A percentile compares a stretch with the other conserved stretches of the same genome.
Evolutionary conservation across 2,113 vertebrate genomes (phyloP).

Genomic region (Myiozetetes cayanensis): DNA sequence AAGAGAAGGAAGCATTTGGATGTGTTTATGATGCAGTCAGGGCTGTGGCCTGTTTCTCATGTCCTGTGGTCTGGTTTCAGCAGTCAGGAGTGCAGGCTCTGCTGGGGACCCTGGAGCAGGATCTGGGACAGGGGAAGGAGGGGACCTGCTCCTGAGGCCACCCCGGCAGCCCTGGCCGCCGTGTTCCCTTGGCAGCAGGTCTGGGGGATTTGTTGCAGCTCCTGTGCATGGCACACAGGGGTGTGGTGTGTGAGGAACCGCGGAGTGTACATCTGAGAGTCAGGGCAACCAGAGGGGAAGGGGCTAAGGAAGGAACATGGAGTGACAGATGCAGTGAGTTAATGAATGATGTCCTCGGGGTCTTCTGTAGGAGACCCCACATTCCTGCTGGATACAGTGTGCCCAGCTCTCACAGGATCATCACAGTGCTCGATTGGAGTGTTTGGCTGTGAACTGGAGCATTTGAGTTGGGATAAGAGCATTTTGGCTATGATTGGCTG

Average conservation of each 20-base stretch:
- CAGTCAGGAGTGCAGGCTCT: not conserved
- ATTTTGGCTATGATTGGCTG: not conserved
- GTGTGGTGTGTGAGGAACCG: not conserved
- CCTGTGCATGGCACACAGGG: not conserved
- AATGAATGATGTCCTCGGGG: not conserved
- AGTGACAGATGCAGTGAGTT: not conserved
- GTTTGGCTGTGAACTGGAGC: not conserved
- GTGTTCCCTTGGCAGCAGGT: not conserved
- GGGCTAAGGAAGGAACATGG: not conserved
- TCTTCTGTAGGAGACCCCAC: not conserved
- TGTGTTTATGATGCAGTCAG: not conserved
- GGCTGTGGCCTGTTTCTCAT: not conserved
- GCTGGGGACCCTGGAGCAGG: not conserved
- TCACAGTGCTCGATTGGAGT: not conserved
- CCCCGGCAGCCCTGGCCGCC: not conserved
- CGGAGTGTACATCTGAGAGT: not conserved
- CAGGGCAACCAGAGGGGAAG: not conserved
- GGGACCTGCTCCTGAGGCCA: not conserved
- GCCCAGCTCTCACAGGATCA: not conserved
- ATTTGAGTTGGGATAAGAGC: not conserved
- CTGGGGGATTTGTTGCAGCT: not conserved
- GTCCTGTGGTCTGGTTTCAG: not conserved
- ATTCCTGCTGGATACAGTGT: not conserved
- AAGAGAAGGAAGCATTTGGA: not conserved
- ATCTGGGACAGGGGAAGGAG: not conserved